Evolutionary conservation across 2,888 invertebrate species (phyloP), one percentile per base, ranked within the genome.

Genomic region (Anticlea derivata): DNA sequence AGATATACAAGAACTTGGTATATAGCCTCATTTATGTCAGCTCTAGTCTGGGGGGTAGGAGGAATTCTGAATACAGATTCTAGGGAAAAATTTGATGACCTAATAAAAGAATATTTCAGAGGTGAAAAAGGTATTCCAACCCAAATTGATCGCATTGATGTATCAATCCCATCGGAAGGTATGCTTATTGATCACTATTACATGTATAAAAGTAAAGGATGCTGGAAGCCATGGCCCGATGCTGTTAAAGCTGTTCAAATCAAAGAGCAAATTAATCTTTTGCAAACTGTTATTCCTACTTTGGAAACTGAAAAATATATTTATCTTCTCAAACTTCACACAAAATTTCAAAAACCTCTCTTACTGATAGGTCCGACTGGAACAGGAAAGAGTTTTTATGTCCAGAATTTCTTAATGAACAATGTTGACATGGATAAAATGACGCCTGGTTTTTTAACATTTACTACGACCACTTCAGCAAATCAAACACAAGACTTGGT

Each of bases 191-290:
- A 98, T 76, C 96, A 96, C 78, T 93, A 92, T 65, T 98, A 96
- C 72, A 92, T 95, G 77, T 96, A 93, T 70, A 96, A 95, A 78
- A 93, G 94, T 30, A 95, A 96, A 77, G 98, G 98, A 0, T 92
- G 92, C 38, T 98, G 98, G 98, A 96, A 95, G 71, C 94, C 94
- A 43, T 98, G 96, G 95, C 93, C 93, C 1, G 98, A 98, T 47
- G 74, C 94, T 38, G 93, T 96, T 0, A 93, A 92, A 69, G 72
- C 80, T 26, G 77, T 86, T 23, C 83, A 83, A 61, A 69, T 91
- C 2, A 91, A 87, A 55, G 94, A 94, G 64, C 92, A 93, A 56
- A 89, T 92, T 20, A 94, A 94, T 73, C 89, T 95, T 50, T 83
- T 93, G n/a, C 93, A 94, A 77, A 92, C 95, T 41, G 91, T 97